phyloP scores from a whole-genome alignment of 2,797 vertebrate species.

The Zalophus californianus region DNA sequence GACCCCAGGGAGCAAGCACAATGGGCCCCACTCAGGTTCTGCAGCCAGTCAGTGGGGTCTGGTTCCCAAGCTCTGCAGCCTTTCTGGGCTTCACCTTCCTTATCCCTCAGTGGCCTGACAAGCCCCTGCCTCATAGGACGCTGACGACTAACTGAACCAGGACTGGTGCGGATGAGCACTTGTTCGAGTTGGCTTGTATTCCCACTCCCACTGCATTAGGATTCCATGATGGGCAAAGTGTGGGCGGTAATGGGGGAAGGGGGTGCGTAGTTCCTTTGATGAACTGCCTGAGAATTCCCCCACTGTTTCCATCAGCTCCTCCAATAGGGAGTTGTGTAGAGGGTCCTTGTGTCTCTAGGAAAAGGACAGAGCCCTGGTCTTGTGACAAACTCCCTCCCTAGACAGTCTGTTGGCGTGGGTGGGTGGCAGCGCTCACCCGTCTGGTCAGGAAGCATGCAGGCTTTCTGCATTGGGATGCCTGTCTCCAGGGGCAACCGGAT shows the following conservation, averaged over 20 bases:
- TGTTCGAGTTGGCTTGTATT: accelerated
- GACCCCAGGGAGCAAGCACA: neutral
- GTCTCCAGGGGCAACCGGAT: slow-evolving; percentile 73
- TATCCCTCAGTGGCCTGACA: neutral
- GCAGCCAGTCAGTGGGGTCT: neutral
- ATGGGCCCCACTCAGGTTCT: neutral
- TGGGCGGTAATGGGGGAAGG: neutral
- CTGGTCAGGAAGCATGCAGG: slow-evolving; percentile 62
- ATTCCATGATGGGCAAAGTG: neutral
- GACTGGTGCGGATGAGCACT: accelerated
- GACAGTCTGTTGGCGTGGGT: neutral
- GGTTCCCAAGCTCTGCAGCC: neutral
- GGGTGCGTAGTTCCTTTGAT: neutral
- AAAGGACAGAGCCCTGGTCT: slow-evolving; percentile 66
- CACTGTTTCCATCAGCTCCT: neutral
- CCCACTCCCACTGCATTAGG: neutral
- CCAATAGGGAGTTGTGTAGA: neutral
- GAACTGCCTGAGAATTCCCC: slow-evolving; percentile 6
- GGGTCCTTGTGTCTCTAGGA: neutral
- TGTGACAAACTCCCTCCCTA: neutral
- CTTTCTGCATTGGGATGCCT: slow-evolving; percentile 36
- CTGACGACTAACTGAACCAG: neutral
- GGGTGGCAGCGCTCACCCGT: neutral
- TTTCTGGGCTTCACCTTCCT: neutral
- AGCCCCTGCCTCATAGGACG: neutral